A percentile compares a stretch with the other conserved stretches of the same genome.
Evolutionary conservation across 2,888 invertebrate species (phyloP).

Genomic region (Temnothorax rugatulus): DNA sequence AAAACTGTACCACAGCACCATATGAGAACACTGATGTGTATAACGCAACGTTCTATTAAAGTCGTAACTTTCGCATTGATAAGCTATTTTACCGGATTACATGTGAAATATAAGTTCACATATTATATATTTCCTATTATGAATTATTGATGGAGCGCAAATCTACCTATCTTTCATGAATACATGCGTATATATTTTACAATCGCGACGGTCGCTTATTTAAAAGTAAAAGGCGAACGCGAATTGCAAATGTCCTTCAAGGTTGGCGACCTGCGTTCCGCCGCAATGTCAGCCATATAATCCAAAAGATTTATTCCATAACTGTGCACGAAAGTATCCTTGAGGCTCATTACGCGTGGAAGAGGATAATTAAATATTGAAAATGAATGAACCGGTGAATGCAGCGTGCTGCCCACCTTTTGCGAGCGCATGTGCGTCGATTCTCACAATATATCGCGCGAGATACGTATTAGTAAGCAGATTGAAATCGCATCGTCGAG

Average conservation of each 20-base stretch:
- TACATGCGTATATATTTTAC: not conserved
- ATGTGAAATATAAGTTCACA: not conserved
- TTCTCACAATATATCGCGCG: constrained; percentile 32
- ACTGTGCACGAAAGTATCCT: constrained; percentile 25
- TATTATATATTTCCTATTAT: not conserved
- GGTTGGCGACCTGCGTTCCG: constrained; percentile 19
- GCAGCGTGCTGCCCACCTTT: not conserved
- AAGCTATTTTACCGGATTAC: not conserved
- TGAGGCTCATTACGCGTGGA: constrained; percentile 12
- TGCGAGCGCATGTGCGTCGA: not conserved
- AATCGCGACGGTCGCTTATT: constrained; percentile 23
- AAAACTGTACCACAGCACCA: constrained; percentile 5
- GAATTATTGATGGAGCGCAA: not conserved
- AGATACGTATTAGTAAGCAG: constrained; percentile 40
- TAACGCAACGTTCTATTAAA: not conserved
- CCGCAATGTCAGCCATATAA: constrained; percentile 28
- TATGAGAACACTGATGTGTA: not conserved
- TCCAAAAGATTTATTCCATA: constrained; percentile 38
- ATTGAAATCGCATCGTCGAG: constrained; percentile 59
- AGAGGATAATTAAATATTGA: constrained; percentile 41
- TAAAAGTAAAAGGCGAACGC: constrained; percentile 37
- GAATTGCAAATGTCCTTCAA: not conserved
- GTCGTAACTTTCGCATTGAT: not conserved
- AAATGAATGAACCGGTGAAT: constrained; percentile 25
- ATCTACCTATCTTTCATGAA: not conserved